Percentiles rank a stretch among this genome's conserved stretches.
Evolutionary conservation across 2,888 invertebrate species (phyloP).

Genomic region (Tipula helvola): DNA sequence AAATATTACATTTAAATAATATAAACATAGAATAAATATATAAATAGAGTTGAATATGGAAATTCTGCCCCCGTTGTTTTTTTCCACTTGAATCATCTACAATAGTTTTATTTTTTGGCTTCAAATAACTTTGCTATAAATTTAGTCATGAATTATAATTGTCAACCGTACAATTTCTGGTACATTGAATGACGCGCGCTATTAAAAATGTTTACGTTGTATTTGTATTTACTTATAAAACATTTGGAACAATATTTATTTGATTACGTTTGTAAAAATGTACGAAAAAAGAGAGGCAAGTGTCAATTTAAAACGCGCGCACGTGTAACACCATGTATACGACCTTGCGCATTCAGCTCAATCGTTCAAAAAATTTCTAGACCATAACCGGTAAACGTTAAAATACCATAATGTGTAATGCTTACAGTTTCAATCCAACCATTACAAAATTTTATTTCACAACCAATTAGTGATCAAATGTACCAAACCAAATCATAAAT

Average conservation of each 20-base stretch:
- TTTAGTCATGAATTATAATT: background rate
- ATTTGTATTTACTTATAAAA: background rate
- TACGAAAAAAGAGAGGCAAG: background rate
- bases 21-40: background rate
- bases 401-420: background rate
- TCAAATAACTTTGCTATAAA: background rate
- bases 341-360: background rate
- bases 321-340: background rate
- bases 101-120: background rate
- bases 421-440: background rate
- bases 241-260: background rate
- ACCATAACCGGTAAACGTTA: background rate
- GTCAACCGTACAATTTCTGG: background rate
- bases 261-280: background rate
- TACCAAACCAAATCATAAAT: background rate
- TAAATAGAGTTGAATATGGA: background rate
- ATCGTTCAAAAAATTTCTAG: background rate
- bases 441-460: background rate
- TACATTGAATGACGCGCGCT: background rate
- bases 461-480: background rate
- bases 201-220: background rate
- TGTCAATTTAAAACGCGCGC: background rate
- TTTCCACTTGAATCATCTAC: background rate
- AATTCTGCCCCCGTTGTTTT: background rate
- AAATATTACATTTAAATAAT: background rate